Base-by-base conservation (phyloP, 2,888 invertebrate genomes). In the Toxonevra muliebris region DNA sequence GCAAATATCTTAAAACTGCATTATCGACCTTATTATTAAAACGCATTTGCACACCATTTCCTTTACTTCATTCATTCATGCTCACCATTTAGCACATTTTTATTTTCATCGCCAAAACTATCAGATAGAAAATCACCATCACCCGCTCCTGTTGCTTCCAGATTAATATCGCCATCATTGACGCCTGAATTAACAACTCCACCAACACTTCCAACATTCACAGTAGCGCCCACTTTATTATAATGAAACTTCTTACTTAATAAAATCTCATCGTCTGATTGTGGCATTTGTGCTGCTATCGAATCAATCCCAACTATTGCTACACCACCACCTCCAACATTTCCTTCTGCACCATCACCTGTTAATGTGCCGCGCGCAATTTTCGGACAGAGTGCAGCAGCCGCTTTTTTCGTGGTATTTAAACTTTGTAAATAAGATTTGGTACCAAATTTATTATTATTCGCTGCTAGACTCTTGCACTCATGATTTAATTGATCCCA, bases 401-500 rank as follows among this genome's bases (percentile, higher is more conserved):
- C 80, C 5, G 75, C 77, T 72, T 80, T 84, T 75, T 78, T 82
- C 43, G 79, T 86, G 71, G 76, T 83, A 71, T 82, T 86, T 55
- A 84, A 72, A 63, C 75, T 79, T 71, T 83, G 84, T 57, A 83
- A 59, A 65, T 78, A 82, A 8, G 80, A 72, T 70, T 81, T 82
- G 11, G 82, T 82, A 45, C 82, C 82, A 53, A 82, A 80, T 65
- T 82, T 83, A 60, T 82, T 78, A 55, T 79, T 76, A 5, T 72
- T 76, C 52, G 70, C 73, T 9, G 74, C 77, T 41, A 84, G 74
- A 62, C 80, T 80, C 66, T 82, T 84, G 79, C 90, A 90, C 76
- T 89, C 87, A 76, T 88, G 89, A 73, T 88, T 87, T 72, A 88
- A 89, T 8, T 91, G 89, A 82, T 96, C 94, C 98, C 98, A 99